Percentiles rank a stretch among this genome's conserved stretches.
Evolutionary conservation across 1,140 invertebrate species (phyloP).

Genomic region (Conopomorpha cramerella): DNA sequence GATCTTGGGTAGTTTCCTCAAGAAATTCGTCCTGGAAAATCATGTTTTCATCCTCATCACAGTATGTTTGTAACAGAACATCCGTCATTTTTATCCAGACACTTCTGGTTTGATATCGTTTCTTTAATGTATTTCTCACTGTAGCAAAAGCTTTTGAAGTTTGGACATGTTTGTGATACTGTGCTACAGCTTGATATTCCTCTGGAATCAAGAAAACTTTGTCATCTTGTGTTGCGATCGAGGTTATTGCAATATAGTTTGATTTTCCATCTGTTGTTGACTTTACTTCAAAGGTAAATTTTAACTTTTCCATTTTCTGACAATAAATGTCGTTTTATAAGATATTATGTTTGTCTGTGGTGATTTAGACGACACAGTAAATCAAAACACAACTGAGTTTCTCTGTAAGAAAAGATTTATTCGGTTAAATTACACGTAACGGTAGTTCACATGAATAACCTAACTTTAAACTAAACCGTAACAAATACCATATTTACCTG

Average conservation of each 20-base stretch:
- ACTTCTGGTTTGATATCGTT: constrained; percentile 10
- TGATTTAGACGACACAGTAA: too few relatives aligned
- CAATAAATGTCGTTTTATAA: too few relatives aligned
- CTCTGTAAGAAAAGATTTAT: too few relatives aligned
- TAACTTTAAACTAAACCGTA: too few relatives aligned
- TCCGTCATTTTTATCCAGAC: constrained; percentile 9
- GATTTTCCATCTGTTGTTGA: constrained; percentile 5
- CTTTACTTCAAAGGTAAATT: constrained; percentile 10
- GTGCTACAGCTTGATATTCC: constrained; percentile 8
- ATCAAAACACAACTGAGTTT: too few relatives aligned
- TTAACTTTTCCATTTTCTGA: too few relatives aligned
- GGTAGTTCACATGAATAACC: too few relatives aligned
- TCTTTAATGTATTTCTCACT: constrained; percentile 9
- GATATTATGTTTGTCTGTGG: too few relatives aligned
- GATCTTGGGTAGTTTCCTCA: constrained; percentile 7
- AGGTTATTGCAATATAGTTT: constrained; percentile 13
- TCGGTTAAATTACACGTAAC: too few relatives aligned
- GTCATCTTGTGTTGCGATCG: constrained; percentile 13
- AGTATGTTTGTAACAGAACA: constrained; percentile 6
- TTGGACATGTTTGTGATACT: constrained; percentile 9
- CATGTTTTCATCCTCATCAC: constrained; percentile 9
- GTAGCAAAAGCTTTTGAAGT: constrained; percentile 6
- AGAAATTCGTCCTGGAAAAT: constrained; percentile 8
- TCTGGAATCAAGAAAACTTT: constrained; percentile 10
- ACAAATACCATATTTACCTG: too few relatives aligned